Evolutionary conservation across 2,113 vertebrate species (phyloP), one percentile per base, ranked within the genome.

Genomic region (Pseudolaguvia tuberculata): DNA sequence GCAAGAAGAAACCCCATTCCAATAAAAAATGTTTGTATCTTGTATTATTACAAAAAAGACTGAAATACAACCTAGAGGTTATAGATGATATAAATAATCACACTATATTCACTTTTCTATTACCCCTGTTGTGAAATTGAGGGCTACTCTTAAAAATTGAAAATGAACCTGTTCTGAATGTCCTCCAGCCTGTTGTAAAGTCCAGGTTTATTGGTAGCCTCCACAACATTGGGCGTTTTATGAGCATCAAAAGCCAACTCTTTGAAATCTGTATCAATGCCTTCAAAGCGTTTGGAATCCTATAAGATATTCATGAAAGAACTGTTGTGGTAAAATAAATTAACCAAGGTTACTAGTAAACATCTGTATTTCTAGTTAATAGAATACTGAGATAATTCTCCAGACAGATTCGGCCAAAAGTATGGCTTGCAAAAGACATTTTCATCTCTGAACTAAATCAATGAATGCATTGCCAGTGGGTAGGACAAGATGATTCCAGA

Each of bases 191-290:
- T 89, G 23, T 88, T 88, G 70, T 92, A 92, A 69, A 99, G 93
- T 18, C 92, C 92, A 5, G 89, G 68, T 83, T 92, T 94, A 78
- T 92, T 96, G 76, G 95, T 98, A 78, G 93, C 92, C 85, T 95
- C 92, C 66, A 98, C 77, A 0, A 98, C 94, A 4, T 95, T 98
- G 18, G 95, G 95, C 0, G 92, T 98, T 89, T 91, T 90, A 72
- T 89, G 88, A 72, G 85, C 82, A 50, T 90, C 86, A 15, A 80
- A 82, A 1, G 91, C 92, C 84, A 97, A 82, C 42, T 93, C 93
- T 88, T 93, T 96, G 86, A 99, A 99, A 87, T 94, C 92, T 20
- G 21, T 67, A 85, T 99, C 93, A 74, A 98, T 98, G 61, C 89
- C 90, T 78, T 94, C 92, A 53, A 98, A 99, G 80, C 93, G 86